phyloP scores from a whole-genome alignment of 2,888 invertebrate genomes.

The Troides aeacus region DNA sequence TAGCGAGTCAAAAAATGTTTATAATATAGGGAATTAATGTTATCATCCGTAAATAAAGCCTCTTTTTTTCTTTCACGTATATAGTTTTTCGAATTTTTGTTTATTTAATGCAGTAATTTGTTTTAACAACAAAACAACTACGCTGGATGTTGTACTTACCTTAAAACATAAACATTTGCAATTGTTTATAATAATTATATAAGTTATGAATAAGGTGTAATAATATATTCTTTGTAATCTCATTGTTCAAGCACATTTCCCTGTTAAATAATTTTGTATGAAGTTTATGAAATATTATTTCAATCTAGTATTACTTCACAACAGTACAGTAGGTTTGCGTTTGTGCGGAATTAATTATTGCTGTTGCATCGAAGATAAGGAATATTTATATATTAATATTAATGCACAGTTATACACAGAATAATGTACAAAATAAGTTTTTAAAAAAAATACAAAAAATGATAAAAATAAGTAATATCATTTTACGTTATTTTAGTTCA shows the following conservation, averaged over 20 bases:
- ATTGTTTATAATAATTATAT: too few relatives aligned
- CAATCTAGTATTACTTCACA: not conserved
- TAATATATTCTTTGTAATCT: not conserved
- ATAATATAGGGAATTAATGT: slow-evolving; percentile 63
- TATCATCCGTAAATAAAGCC: slow-evolving; percentile 41
- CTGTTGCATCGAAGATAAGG: not conserved
- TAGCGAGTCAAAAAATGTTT: slow-evolving; percentile 56
- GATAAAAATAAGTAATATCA: too few relatives aligned
- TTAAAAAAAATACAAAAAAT: not conserved
- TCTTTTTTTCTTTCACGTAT: not conserved
- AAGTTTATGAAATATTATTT: not conserved
- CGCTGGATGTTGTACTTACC: not conserved
- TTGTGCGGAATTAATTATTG: not conserved
- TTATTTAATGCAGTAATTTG: not conserved
- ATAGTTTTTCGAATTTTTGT: not conserved
- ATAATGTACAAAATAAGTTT: not conserved
- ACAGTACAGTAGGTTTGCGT: not conserved
- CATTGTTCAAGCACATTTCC: not conserved
- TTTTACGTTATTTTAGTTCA: too few relatives aligned
- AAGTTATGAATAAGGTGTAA: not conserved
- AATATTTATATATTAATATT: slow-evolving; percentile 1
- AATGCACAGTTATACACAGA: not conserved
- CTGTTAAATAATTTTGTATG: not conserved
- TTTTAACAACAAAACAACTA: not conserved
- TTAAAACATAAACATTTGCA: not conserved